Evolutionary conservation across 2,888 invertebrate species (phyloP).

Genomic region (Luperina nickerlii): DNA sequence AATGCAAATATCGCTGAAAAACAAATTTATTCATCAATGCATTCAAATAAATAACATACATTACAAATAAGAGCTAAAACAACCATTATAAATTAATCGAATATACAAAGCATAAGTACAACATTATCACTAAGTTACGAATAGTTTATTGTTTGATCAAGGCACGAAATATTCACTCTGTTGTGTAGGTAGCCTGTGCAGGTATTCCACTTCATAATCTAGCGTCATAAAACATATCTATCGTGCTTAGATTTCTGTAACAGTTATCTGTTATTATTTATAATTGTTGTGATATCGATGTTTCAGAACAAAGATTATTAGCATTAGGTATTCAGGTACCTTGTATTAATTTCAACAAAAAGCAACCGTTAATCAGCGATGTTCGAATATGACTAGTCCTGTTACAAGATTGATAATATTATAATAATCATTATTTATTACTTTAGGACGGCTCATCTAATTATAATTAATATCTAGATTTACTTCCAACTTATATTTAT

Average conservation of each 20-base stretch:
- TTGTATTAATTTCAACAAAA: conserved; percentile 24
- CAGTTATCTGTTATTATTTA: conserved; percentile 34
- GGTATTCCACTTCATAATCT: conserved; percentile 38
- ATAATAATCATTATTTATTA: conserved; percentile 52
- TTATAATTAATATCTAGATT: conserved; percentile 47
- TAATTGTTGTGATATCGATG: conserved; percentile 40
- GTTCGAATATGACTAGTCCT: conserved; percentile 68
- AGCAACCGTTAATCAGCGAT: conserved; percentile 42
- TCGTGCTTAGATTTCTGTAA: conserved; percentile 20
- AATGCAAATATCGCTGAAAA: conserved; percentile 78
- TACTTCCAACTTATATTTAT: conserved; percentile 46
- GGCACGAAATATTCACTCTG: conserved; percentile 50
- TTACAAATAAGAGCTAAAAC: conserved; percentile 68
- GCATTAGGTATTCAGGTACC: conserved; percentile 11
- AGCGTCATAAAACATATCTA: conserved; percentile 30
- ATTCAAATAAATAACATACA: conserved; percentile 73
- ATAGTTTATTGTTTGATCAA: conserved; percentile 56
- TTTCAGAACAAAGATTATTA: conserved; percentile 47
- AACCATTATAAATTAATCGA: conserved; percentile 71
- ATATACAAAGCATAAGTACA: conserved; percentile 76
- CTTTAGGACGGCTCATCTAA: conserved; percentile 58
- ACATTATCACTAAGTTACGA: conserved; percentile 62
- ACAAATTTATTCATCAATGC: conserved; percentile 80
- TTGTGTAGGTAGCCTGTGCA: conserved; percentile 17
- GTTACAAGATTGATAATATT: conserved; percentile 56